Evolutionary conservation across 92 coral and sea anemone genomes (phyloP).

Genomic region (Metridium senile): DNA sequence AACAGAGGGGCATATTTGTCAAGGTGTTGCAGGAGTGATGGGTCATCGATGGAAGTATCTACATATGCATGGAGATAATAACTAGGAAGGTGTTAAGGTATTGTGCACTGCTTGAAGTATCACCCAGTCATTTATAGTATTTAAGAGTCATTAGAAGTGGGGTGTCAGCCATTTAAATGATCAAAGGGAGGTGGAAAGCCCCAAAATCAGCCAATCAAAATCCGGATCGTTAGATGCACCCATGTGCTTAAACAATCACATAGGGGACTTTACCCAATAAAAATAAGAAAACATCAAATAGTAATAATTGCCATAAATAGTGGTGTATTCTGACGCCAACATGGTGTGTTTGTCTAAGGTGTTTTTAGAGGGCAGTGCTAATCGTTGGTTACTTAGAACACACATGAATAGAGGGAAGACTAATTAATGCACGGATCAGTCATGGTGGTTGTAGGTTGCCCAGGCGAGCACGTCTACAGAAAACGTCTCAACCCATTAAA

Average conservation of each 20-base stretch:
- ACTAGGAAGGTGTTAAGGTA: slow-evolving; percentile 13
- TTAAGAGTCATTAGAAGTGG: slow-evolving; percentile 26
- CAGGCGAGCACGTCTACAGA: slow-evolving; percentile 73
- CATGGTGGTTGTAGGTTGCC: slow-evolving; percentile 69
- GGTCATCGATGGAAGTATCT: background rate
- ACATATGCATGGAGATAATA: background rate
- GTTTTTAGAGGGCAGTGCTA: slow-evolving; percentile 4
- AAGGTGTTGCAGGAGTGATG: background rate
- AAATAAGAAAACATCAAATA: background rate
- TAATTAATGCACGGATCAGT: slow-evolving; percentile 38
- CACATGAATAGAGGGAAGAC: slow-evolving; percentile 39
- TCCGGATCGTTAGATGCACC: background rate
- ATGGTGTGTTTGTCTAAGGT: background rate
- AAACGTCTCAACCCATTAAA: slow-evolving; percentile 81
- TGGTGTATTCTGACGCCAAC: background rate
- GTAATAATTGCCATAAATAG: slow-evolving; percentile 3
- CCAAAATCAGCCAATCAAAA: slow-evolving; percentile 15
- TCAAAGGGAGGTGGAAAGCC: slow-evolving; percentile 23
- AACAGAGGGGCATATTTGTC: background rate
- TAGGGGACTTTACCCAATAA: slow-evolving; percentile 14
- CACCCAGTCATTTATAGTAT: slow-evolving; percentile 23
- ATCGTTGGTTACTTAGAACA: slow-evolving; percentile 13
- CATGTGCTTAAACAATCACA: slow-evolving; percentile 26
- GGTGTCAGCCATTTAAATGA: slow-evolving; percentile 28
- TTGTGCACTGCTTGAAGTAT: slow-evolving; percentile 15